These are phyloP conservation scores for Menidia beryllina DNA, from an alignment of 2,113 vertebrate genomes.

Conservation along the genomic window DNA sequence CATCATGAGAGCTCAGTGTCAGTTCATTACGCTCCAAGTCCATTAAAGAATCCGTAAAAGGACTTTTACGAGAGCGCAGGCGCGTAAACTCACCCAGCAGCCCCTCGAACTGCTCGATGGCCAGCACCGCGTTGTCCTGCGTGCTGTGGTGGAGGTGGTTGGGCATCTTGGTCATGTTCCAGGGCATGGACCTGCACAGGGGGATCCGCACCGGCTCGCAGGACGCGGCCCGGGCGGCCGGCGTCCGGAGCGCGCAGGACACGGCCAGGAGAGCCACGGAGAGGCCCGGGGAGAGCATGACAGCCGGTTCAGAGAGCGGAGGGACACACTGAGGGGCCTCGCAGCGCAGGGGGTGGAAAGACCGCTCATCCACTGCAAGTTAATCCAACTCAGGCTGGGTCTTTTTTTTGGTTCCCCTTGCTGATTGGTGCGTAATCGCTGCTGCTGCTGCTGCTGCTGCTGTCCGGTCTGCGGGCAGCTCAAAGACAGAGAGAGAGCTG, in stretches of 20 bases:
- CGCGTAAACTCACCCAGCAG: constrained; percentile 83
- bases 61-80: neutral
- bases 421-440: constrained; percentile 21
- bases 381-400: constrained; percentile 26
- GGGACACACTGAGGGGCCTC: neutral
- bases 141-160: constrained; percentile 99
- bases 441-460: constrained; percentile 32
- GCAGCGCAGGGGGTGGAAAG: neutral
- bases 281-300: constrained; percentile 72
- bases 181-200: constrained; percentile 92
- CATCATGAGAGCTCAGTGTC: neutral
- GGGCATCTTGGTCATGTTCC: constrained; percentile 99
- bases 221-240: constrained; percentile 79
- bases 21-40: neutral
- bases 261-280: constrained; percentile 72
- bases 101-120: constrained; percentile 97
- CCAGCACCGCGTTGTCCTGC: constrained; percentile 97
- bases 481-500: no score
- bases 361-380: constrained; percentile 8
- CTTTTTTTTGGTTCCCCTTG: neutral
- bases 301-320: neutral
- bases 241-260: constrained; percentile 74
- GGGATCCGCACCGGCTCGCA: constrained; percentile 95
- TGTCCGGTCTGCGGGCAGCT: constrained; percentile 39
- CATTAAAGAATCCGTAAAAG: neutral